Conservation (phyloP, 2,888 invertebrate genomes). For the Celastrina argiolus region DNA sequence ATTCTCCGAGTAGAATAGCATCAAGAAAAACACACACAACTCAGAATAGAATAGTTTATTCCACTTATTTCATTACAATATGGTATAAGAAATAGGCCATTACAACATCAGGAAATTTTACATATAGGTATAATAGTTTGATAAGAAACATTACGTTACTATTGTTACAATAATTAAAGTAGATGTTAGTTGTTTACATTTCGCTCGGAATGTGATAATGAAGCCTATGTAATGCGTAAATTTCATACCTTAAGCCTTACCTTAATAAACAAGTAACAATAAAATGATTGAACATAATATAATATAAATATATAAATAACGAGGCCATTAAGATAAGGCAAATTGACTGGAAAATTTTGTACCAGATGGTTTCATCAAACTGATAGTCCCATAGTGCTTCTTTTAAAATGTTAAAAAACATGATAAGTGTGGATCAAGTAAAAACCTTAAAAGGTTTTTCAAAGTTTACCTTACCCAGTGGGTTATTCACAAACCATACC, state of each 20-base stretch:
- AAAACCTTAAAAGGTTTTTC: neutral
- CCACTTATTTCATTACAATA: neutral
- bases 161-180: neutral
- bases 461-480: too few species aligned
- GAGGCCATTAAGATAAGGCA: slow-evolving; percentile 2
- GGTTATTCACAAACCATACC: too few species aligned
- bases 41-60: neutral
- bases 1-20: too few species aligned
- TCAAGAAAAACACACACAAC: neutral
- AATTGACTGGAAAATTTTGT: slow-evolving; percentile 1
- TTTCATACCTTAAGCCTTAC: neutral
- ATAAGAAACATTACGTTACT: neutral
- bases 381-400: neutral
- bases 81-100: slow-evolving; percentile 3
- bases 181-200: neutral
- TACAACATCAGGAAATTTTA: neutral
- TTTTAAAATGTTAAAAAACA: too few species aligned
- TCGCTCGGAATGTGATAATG: neutral
- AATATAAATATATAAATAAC: neutral
- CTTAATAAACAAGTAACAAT: neutral
- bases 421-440: too few species aligned
- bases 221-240: neutral
- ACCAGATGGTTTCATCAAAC: neutral
- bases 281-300: neutral
- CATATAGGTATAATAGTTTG: too few species aligned